Base-by-base conservation (phyloP, 2,113 vertebrate genomes). In the Mesembrinibis cayennensis region DNA sequence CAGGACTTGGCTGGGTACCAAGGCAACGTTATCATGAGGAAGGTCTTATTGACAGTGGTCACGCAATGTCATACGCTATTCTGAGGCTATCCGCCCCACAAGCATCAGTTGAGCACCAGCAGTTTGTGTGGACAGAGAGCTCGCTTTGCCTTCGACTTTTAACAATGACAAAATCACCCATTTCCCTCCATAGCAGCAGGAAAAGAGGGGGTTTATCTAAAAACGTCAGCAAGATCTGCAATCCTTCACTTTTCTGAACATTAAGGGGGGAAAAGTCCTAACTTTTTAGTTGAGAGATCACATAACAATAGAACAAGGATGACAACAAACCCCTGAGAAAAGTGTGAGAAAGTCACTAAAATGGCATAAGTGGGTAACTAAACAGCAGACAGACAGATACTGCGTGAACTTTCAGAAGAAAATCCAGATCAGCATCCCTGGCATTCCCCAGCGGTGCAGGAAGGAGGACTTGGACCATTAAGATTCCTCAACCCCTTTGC, bases 391-490 rank as follows among this genome's bases (percentile, higher is more conserved):
- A 86, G 67, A 69, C 13, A 19, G 47, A 34, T 47, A 59, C 23
- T 27, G 50, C 15, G 15, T 49, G 34, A 13, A 63, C 63, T 63
- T n/a, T 17, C 2, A 4, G 67, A 50, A 80, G 12, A 76, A 95
- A 94, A 90, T 95, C 82, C 82, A 58, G 56, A 71, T 65, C 26
- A 55, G 73, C 76, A 93, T 42, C 61, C 80, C 73, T 72, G 42
- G 25, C 34, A 0, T 84, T 87, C n/a, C 66, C 26, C 56, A 53
- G 59, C 6, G 2, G 59, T 87, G 92, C 27, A 93, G 12, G 67
- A 83, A 58, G 34, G 36, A 90, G 59, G 56, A 70, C 59, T 88
- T 86, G 71, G 45, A 77, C 50, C 58, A 18, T 20, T 42, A 87
- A 92, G 72, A 44, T 70, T 66, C 25, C 61, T 66, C 59, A 65